Evolutionary conservation across 2,888 invertebrate genomes (phyloP), one percentile per base, ranked within the genome.

Genomic region (Megamerina dolium): DNA sequence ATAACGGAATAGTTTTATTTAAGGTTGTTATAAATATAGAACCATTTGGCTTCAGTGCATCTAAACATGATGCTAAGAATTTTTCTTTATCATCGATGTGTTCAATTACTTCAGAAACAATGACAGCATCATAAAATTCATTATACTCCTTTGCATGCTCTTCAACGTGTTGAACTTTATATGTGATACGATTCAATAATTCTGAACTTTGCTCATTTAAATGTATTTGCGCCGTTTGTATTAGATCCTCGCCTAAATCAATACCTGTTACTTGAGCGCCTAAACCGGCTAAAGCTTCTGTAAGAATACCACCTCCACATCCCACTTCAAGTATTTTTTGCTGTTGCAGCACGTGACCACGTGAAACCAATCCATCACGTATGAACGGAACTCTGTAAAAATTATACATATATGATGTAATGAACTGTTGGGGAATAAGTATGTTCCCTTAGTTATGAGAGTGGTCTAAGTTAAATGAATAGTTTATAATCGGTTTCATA

Each of bases 41-140:
- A 1, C 85, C 85, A 0, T 78, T 78, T 0, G 82, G 81, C 70
- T 83, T 87, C 0, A 86, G 65, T 0, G 81, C 63, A 14, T 77
- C 71, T 5, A 81, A 73, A 61, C 87, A 86, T 4, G 78, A 72
- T 38, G 77, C 72, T 1, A 94, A 61, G 64, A 94, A 88, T 2
- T 75, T 54, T 13, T 80, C 76, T 52, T 85, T 79, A 57, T 90
- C 79, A 2, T 76, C 73, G 0, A 94, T 85, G 73, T 95, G 94
- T 67, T 95, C 95, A 46, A 94, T 73, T 0, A 94, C 85, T 75
- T 95, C 95, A 0, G 93, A 93, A 0, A 86, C 81, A 1, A 94
- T 79, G 2, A 95, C 80, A 1, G 80, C 89, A 73, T 95, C 92
- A 66, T 85, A 94, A 27, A 64, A 59, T 38, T 76, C 74, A 2